phyloP scores from a whole-genome alignment of 2,113 vertebrate genomes.

The Aspidoscelis tigris region DNA sequence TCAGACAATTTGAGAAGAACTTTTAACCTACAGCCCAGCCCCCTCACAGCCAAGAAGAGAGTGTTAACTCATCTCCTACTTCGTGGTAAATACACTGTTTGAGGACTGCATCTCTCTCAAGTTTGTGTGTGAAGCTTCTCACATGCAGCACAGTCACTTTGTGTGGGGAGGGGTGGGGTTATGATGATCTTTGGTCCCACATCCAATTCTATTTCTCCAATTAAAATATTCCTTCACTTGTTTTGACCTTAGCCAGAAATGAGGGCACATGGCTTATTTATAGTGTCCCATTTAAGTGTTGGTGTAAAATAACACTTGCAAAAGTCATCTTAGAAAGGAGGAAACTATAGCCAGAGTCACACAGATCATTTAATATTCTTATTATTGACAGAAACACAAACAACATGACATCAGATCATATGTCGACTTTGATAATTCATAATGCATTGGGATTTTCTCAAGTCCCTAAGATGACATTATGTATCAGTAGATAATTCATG shows the following conservation, averaged over 20 bases:
- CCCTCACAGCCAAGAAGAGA: conserved; percentile 50
- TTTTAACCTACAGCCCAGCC: conserved; percentile 63
- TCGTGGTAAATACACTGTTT: conserved; percentile 42
- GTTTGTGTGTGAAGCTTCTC: conserved; percentile 21
- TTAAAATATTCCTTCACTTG: not conserved
- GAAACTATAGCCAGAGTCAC: conserved; percentile 34
- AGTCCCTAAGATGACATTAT: too few species aligned
- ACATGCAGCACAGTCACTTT: conserved; percentile 15
- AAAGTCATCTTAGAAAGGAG: conserved; percentile 20
- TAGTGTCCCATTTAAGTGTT: not conserved
- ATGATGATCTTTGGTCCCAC: not conserved
- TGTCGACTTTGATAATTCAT: too few species aligned
- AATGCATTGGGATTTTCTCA: too few species aligned
- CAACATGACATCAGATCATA: too few species aligned
- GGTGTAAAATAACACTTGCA: not conserved
- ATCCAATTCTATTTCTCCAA: conserved; percentile 16
- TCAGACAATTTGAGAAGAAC: conserved; percentile 68
- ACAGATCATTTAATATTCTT: conserved; percentile 2
- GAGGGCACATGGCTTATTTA: conserved; percentile 21
- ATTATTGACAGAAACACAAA: too few species aligned
- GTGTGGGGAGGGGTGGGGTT: not conserved
- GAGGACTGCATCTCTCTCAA: not conserved
- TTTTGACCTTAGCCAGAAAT: conserved; percentile 12
- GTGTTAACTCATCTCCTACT: conserved; percentile 46
- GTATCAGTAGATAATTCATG: too few species aligned